A percentile compares a stretch with the other conserved stretches of the same genome.
Conservation (phyloP, 2,888 invertebrate genomes). For the Palloptera scutellata region DNA sequence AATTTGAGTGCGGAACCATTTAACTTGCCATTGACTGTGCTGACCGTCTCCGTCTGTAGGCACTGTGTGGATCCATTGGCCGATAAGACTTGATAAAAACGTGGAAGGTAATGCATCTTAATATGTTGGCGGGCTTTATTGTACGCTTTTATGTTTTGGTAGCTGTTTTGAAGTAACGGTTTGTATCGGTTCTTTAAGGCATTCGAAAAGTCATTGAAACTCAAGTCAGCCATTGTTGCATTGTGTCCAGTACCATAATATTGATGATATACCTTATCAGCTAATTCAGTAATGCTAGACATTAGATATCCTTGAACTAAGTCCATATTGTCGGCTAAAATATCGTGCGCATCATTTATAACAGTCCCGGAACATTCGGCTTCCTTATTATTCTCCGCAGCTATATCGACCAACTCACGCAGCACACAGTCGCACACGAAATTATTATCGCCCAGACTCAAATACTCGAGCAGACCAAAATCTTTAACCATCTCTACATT, state of each 20-base stretch:
- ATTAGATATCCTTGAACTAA: neutral
- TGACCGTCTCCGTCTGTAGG: neutral
- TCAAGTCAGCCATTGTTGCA: neutral
- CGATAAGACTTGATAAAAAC: constrained; percentile 33
- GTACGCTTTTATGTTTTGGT: constrained; percentile 42
- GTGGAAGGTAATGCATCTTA: constrained; percentile 41
- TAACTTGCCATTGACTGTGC: neutral
- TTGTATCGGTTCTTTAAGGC: constrained; percentile 34
- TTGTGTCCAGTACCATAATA: neutral
- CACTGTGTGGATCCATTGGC: neutral
- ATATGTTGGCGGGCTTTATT: constrained; percentile 23
- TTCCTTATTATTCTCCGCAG: constrained; percentile 52
- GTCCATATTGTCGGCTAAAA: constrained; percentile 9
- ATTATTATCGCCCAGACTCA: constrained; percentile 68
- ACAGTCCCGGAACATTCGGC: constrained; percentile 46
- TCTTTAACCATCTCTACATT: constrained; percentile 69
- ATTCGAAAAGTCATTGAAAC: constrained; percentile 9
- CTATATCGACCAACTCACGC: constrained; percentile 66
- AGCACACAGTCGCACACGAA: constrained; percentile 70
- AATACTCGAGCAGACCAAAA: constrained; percentile 63
- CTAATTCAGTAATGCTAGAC: neutral
- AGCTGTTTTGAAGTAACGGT: constrained; percentile 39
- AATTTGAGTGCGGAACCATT: constrained; percentile 49
- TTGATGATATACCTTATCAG: neutral
- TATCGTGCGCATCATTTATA: constrained; percentile 29